These are phyloP conservation scores for Mamestra configurata DNA, from an alignment of 1,140 invertebrate species.

Conservation along the genomic window DNA sequence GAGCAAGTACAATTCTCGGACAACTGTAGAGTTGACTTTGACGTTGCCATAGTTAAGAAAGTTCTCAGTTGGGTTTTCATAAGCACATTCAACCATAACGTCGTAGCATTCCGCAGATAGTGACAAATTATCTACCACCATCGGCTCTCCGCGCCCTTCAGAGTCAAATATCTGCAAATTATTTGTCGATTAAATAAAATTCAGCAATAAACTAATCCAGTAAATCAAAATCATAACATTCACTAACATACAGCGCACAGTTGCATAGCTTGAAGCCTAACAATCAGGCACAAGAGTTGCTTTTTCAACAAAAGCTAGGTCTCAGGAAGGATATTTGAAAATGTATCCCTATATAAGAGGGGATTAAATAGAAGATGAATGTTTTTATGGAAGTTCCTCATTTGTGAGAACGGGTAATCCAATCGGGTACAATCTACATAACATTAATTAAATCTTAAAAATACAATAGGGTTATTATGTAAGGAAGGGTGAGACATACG, in stretches of 20 bases:
- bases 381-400: too few relatives aligned
- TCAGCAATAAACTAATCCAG: background rate
- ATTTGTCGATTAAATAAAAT: background rate
- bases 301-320: too few relatives aligned
- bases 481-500: constrained; percentile 63
- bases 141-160: constrained; percentile 77
- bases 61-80: constrained; percentile 74
- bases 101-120: constrained; percentile 84
- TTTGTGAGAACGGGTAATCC: too few relatives aligned
- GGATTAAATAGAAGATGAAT: too few relatives aligned
- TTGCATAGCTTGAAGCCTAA: too few relatives aligned
- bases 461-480: background rate
- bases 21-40: constrained; percentile 80
- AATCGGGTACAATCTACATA: too few relatives aligned
- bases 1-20: constrained; percentile 75
- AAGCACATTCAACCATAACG: constrained; percentile 81
- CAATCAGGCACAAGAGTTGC: too few relatives aligned
- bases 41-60: constrained; percentile 82
- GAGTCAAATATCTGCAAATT: constrained; percentile 78
- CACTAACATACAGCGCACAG: too few relatives aligned
- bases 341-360: too few relatives aligned
- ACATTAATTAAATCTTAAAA: too few relatives aligned
- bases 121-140: constrained; percentile 72
- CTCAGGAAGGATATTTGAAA: too few relatives aligned
- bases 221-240: too few relatives aligned